Conservation (phyloP, 2,888 invertebrate genomes). For the Hirtodrosophila trivittata region DNA sequence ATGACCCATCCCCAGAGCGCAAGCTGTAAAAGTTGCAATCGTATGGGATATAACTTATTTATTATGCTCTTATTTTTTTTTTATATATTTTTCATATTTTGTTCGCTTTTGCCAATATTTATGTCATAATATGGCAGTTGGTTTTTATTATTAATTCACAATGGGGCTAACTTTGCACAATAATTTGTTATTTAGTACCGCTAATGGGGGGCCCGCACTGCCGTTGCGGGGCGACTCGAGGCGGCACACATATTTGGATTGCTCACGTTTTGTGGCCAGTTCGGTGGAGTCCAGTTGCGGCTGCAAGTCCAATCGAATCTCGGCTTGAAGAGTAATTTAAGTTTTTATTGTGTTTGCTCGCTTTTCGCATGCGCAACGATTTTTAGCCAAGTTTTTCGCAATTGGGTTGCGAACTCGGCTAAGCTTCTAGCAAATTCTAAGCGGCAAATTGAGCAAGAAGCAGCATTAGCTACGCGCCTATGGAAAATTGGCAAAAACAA, state of each 20-base stretch:
- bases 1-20: constrained; percentile 14
- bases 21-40: constrained; percentile 22
- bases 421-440: constrained; percentile 67
- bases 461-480: neutral
- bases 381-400: constrained; percentile 34
- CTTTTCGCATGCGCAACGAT: constrained; percentile 60
- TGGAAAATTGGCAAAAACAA: constrained; percentile 20
- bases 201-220: constrained; percentile 14
- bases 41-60: neutral
- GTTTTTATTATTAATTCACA: constrained; percentile 47
- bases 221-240: neutral
- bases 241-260: constrained; percentile 35
- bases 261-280: constrained; percentile 51
- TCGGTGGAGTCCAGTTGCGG: constrained; percentile 27
- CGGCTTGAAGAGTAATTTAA: constrained; percentile 7
- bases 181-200: constrained; percentile 45
- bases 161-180: constrained; percentile 57
- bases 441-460: constrained; percentile 38
- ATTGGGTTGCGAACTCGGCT: constrained; percentile 56
- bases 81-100: constrained; percentile 8
- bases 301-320: constrained; percentile 36
- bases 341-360: constrained; percentile 5
- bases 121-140: constrained; percentile 62
- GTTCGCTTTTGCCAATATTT: constrained; percentile 54
- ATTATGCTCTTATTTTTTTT: constrained; percentile 41